A percentile compares a stretch with the other conserved stretches of the same genome.
Conservation (phyloP, 2,113 vertebrate species). For the Pseudopipra pipra region DNA sequence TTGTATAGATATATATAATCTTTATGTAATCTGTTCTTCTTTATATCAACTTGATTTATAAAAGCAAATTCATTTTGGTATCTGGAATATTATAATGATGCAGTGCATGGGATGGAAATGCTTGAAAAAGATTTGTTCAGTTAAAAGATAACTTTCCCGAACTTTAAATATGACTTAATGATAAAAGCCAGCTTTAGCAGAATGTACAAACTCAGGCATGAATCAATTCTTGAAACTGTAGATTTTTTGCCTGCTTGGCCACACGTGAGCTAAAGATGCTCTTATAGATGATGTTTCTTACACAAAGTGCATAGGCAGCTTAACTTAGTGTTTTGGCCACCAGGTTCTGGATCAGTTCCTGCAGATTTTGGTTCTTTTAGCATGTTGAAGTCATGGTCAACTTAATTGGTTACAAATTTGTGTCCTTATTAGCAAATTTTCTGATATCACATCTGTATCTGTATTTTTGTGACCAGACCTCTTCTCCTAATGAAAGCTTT, state of each 20-base stretch:
- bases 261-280: background rate
- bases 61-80: background rate
- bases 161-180: background rate
- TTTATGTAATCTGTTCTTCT: background rate
- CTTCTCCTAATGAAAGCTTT: constrained; percentile 13
- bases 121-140: background rate
- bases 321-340: background rate
- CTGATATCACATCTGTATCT: constrained; percentile 24
- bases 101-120: background rate
- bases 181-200: background rate
- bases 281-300: background rate
- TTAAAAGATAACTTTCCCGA: background rate
- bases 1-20: background rate
- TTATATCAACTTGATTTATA: background rate
- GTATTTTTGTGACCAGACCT: constrained; percentile 24
- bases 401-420: background rate
- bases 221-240: background rate
- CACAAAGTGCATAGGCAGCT: background rate
- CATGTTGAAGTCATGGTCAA: background rate
- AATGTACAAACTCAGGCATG: background rate
- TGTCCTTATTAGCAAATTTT: constrained; percentile 16
- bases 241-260: background rate
- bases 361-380: background rate
- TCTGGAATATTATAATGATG: background rate
- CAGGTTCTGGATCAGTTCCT: background rate